Evolutionary conservation across 2,888 invertebrate genomes (phyloP).

Genomic region (Volucella zonaria): DNA sequence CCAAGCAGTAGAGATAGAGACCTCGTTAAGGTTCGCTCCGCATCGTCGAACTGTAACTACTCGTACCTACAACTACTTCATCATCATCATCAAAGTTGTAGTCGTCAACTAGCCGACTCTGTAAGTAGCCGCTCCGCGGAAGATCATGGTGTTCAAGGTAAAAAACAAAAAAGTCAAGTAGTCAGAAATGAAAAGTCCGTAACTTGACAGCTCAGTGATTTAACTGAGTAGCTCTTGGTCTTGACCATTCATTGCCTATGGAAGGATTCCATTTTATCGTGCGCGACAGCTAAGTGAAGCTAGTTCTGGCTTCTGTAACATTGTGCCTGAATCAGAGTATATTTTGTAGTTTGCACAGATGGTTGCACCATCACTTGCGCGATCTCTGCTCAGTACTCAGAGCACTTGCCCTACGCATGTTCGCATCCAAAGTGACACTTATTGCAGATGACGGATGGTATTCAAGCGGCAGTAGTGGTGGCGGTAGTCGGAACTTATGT

Average conservation of each 20-base stretch:
- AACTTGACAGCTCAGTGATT: slow-evolving; percentile 71
- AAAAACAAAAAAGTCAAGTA: not conserved
- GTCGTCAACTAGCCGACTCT: slow-evolving; percentile 6
- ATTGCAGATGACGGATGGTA: slow-evolving; percentile 70
- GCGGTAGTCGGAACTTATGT: slow-evolving; percentile 46
- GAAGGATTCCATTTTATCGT: slow-evolving; percentile 5
- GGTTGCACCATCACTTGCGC: slow-evolving; percentile 53
- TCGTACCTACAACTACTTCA: slow-evolving; percentile 44
- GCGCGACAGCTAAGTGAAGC: slow-evolving; percentile 57
- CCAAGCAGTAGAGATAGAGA: slow-evolving; percentile 12
- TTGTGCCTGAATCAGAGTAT: not conserved
- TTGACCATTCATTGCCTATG: not conserved
- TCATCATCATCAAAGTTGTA: slow-evolving; percentile 37
- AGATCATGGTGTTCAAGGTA: slow-evolving; percentile 26
- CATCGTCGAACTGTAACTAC: slow-evolving; percentile 55
- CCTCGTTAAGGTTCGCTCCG: slow-evolving; percentile 67
- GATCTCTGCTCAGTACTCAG: slow-evolving; percentile 10
- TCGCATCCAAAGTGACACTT: slow-evolving; percentile 62
- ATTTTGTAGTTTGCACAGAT: too few species aligned
- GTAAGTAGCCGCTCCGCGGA: slow-evolving; percentile 12
- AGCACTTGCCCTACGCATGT: slow-evolving; percentile 61
- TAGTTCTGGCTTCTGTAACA: slow-evolving; percentile 58
- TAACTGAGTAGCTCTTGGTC: slow-evolving; percentile 48
- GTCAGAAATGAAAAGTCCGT: slow-evolving; percentile 46
- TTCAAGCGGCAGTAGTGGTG: slow-evolving; percentile 23